phyloP scores from a whole-genome alignment of 2,113 vertebrate species.

The Eupsittula cactorum region DNA sequence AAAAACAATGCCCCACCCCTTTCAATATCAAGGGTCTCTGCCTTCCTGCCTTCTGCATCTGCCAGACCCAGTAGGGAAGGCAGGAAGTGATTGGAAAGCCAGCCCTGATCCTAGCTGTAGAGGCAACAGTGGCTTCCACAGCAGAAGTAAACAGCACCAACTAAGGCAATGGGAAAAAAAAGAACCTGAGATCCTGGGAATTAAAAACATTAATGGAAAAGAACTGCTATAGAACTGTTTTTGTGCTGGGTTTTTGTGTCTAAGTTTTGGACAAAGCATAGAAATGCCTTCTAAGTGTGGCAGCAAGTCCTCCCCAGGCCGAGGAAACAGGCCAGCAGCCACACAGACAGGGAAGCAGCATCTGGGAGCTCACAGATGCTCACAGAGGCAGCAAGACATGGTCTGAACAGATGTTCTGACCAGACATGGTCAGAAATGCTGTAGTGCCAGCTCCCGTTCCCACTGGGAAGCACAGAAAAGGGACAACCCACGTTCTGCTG shows the following conservation, averaged over 20 bases:
- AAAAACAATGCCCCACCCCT: background rate
- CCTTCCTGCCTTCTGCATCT: background rate
- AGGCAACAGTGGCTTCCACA: background rate
- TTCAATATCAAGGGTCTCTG: background rate
- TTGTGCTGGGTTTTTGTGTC: background rate
- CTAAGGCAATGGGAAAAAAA: background rate
- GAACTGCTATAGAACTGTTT: background rate
- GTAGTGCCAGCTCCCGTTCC: background rate
- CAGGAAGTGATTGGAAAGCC: background rate
- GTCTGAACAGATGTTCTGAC: background rate
- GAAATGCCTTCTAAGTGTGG: background rate
- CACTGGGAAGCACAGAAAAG: background rate
- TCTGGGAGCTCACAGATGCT: background rate
- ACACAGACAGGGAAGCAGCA: rapidly evolving
- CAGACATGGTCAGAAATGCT: background rate
- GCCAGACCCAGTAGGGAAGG: background rate
- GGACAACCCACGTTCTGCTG: background rate
- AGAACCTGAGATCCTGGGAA: background rate
- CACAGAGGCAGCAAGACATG: background rate
- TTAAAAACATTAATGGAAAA: background rate
- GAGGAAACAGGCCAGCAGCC: background rate
- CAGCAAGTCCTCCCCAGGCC: background rate
- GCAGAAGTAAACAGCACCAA: background rate
- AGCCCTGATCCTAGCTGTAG: background rate
- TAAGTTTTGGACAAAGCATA: background rate